Conservation (phyloP, 2,113 vertebrate genomes). For the Dinomys branickii region DNA sequence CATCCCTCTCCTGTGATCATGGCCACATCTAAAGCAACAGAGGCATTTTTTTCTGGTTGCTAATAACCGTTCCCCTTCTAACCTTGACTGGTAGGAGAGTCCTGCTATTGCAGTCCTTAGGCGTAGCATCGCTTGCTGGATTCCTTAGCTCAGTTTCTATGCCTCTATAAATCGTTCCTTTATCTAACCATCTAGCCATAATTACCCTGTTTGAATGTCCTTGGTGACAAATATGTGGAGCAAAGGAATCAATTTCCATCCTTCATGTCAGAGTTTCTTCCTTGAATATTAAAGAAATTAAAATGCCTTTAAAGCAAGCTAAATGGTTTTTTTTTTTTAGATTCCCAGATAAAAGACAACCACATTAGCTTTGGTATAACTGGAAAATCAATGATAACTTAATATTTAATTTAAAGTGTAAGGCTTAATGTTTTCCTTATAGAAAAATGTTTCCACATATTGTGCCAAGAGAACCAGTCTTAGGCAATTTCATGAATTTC, state of each 20-base stretch:
- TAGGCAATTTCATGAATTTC: neutral
- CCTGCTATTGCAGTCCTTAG: neutral
- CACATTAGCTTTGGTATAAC: neutral
- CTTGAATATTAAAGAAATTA: neutral
- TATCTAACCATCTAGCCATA: neutral
- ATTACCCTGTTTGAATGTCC: neutral
- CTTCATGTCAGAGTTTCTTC: neutral
- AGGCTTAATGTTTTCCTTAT: neutral
- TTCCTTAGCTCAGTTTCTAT: neutral
- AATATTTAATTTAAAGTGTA: slow-evolving; percentile 23
- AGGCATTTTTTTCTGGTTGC: neutral
- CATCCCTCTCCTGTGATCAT: neutral
- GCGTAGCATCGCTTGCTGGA: neutral
- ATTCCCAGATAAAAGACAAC: neutral
- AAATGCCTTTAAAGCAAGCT: neutral
- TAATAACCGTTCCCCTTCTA: fast-evolving
- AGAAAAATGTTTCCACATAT: neutral
- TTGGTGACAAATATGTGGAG: neutral
- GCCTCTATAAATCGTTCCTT: neutral
- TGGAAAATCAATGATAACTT: neutral
- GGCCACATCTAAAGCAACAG: neutral
- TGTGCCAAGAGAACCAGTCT: neutral
- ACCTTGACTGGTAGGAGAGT: neutral
- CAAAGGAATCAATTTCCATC: neutral
- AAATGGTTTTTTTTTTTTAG: neutral